Evolutionary conservation across 2,797 vertebrate species (phyloP), one percentile per base, ranked within the genome.

Genomic region (Acanthornis magna): DNA sequence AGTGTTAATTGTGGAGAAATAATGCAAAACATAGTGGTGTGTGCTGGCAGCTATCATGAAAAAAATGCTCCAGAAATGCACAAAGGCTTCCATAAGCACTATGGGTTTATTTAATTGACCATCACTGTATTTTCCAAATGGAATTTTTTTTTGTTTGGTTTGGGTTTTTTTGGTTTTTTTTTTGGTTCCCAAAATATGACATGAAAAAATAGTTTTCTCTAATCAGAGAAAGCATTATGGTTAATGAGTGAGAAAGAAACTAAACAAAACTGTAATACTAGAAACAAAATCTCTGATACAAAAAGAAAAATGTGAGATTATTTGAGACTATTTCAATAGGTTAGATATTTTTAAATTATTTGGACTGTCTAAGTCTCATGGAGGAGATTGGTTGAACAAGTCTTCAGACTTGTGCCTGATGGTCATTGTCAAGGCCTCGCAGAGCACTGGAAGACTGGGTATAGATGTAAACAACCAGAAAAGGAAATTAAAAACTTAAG

Each of bases 151-250:
- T 27, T 18, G 21, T 15, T 71, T 47, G 4, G 5, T 5, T 25
- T 23, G 13, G 19, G 13, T 16, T 32, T 16, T 19, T 9, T 16
- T 8, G 15, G 10, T 13, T 40, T 16, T 19, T 9, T 16, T 8
- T 25, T 43, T 57, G 0, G 2, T 85, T 93, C 19, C 13, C 25
- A 75, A 71, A 87, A 57, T 7, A 11, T 2, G 0, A 9, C 0
- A 0, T n/a, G 45, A 48, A 89, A 71, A 71, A 87, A 40, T 50
- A 61, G 4, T 45, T 75, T 72, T 51, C 30, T 66, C 65, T 42
- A 29, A 65, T 58, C 11, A 70, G 60, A 78, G 20, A 32, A 4
- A 70, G 2, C 3, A 42, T 85, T 86, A 83, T 38, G 9, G 8
- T 42, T 36, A 55, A 34, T 29, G 8, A 47, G 3, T 7, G 9